phyloP scores from a whole-genome alignment of 23 tunicate genomes.

The Styela clava region DNA sequence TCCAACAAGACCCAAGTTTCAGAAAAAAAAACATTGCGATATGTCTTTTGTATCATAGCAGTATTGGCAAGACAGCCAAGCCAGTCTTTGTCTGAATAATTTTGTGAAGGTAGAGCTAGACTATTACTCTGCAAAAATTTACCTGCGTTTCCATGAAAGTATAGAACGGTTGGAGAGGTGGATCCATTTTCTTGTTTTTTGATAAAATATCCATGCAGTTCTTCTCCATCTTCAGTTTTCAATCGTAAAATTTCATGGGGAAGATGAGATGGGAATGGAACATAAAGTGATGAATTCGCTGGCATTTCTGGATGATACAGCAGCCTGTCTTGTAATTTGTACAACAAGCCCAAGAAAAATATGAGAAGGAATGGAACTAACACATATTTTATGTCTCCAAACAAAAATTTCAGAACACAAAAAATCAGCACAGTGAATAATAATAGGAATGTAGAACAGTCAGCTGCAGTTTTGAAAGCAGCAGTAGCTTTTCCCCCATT shows the following conservation, averaged over 20 bases:
- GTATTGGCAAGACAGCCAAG: no score
- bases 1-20: no score
- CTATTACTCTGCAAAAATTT: background rate
- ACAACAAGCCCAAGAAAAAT: slow-evolving; percentile 53
- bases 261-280: slow-evolving; percentile 38
- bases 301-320: slow-evolving; percentile 75
- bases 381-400: slow-evolving; percentile 4
- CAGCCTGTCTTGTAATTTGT: slow-evolving; percentile 58
- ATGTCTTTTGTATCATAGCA: no score
- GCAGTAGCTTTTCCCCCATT: background rate
- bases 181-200: slow-evolving; percentile 25
- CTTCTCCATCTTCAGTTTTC: slow-evolving; percentile 49
- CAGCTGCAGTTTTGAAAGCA: background rate
- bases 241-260: slow-evolving; percentile 54
- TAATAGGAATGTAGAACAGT: background rate
- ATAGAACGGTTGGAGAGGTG: slow-evolving; percentile 60
- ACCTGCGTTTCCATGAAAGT: slow-evolving; percentile 98
- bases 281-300: slow-evolving; percentile 46
- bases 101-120: background rate
- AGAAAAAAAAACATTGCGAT: no score
- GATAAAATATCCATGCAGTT: slow-evolving; percentile 69
- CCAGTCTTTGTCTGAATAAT: background rate
- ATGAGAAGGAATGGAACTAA: slow-evolving; percentile 28
- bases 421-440: background rate
- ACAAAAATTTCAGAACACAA: background rate